Percentiles rank a stretch among this genome's conserved stretches.
These are phyloP conservation scores for Halocynthia roretzi DNA, from an alignment of 23 tunicate species.

Conservation along the genomic window DNA sequence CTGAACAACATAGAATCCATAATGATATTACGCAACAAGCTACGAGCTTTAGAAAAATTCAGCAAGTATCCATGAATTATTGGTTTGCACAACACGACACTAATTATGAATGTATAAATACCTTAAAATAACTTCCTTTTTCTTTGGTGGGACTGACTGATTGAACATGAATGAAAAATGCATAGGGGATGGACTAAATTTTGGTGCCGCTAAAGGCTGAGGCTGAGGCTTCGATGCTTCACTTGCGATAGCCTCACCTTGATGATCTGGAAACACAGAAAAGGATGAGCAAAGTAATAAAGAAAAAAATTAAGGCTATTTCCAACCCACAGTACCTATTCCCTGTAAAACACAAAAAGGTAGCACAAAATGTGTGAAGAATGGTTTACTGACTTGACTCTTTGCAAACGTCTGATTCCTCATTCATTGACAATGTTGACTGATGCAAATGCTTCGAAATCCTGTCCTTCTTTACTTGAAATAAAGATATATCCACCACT, in stretches of 20 bases:
- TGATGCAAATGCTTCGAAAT: constrained; percentile 43
- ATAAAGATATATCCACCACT: constrained; percentile 70
- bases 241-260: background rate
- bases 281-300: too few relatives aligned
- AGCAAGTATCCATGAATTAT: background rate
- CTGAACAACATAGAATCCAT: background rate
- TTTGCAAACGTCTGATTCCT: background rate
- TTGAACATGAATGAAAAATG: constrained; percentile 42
- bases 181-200: constrained; percentile 75
- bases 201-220: constrained; percentile 1
- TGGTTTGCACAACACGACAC: background rate
- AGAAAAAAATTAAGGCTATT: too few relatives aligned
- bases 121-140: constrained; percentile 4
- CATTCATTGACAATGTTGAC: constrained; percentile 12
- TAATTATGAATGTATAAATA: background rate
- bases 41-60: constrained; percentile 13
- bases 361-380: too few relatives aligned
- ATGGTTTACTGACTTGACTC: too few relatives aligned
- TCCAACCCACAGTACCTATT: too few relatives aligned
- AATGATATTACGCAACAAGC: background rate
- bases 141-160: constrained; percentile 19
- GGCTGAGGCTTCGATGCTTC: background rate
- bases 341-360: too few relatives aligned
- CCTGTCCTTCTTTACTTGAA: constrained; percentile 55
- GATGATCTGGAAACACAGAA: background rate